These are phyloP conservation scores for Dilophus febrilis DNA, from an alignment of 2,888 invertebrate genomes.

Conservation along the genomic window DNA sequence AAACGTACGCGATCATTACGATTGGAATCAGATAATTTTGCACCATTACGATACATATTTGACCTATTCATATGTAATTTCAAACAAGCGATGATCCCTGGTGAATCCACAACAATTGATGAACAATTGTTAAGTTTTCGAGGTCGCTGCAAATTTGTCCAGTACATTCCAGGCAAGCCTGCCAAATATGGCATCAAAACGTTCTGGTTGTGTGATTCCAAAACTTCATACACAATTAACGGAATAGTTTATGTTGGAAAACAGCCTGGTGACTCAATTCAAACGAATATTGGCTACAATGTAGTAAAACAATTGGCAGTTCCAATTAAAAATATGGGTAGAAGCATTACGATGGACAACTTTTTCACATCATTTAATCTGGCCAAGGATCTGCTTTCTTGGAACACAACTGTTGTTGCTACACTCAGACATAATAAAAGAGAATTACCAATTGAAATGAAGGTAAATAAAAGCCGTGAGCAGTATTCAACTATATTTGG, in stretches of 20 bases:
- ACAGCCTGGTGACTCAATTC: background rate
- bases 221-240: background rate
- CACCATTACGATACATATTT: background rate
- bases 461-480: background rate
- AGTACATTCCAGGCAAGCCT: background rate
- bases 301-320: background rate
- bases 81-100: background rate
- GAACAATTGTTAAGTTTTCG: background rate
- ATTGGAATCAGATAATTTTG: background rate
- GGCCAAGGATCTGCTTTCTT: background rate
- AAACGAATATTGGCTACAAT: background rate
- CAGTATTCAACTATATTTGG: background rate
- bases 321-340: background rate
- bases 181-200: background rate
- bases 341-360: background rate
- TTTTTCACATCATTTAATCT: background rate
- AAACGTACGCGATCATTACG: background rate
- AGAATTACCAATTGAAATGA: background rate
- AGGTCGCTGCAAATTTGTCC: background rate
- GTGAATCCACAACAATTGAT: background rate
- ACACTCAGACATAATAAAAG: background rate
- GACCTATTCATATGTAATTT: background rate
- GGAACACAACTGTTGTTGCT: background rate
- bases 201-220: background rate
- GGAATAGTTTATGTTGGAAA: background rate